Conservation (phyloP, 2,113 vertebrate genomes). For the Camelus bactrianus region DNA sequence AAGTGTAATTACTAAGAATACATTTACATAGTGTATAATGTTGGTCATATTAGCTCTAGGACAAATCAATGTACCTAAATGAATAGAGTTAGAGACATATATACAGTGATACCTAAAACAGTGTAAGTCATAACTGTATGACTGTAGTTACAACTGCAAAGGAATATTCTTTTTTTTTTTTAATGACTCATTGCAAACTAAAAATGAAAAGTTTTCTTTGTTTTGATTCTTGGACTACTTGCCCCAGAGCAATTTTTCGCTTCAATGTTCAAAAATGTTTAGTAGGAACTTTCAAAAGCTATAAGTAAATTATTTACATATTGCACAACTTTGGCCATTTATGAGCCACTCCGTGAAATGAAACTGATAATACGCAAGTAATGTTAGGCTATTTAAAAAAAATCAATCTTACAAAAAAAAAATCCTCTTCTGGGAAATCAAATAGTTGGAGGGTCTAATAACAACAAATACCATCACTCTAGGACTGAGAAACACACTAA, state of each 20-base stretch:
- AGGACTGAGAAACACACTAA: not conserved
- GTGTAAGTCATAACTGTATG: not conserved
- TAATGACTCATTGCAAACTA: slow-evolving; percentile 33
- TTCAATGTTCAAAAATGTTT: slow-evolving; percentile 79
- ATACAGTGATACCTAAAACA: not conserved
- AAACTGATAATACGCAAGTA: slow-evolving; percentile 74
- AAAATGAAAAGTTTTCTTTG: slow-evolving; percentile 39
- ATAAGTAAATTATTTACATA: slow-evolving; percentile 63
- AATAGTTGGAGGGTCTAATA: not conserved
- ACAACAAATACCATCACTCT: slow-evolving; percentile 56
- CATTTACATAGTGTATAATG: not conserved
- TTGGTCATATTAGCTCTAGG: not conserved
- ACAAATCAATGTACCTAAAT: not conserved
- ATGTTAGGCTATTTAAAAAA: slow-evolving; percentile 41
- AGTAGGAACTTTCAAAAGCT: slow-evolving; percentile 72
- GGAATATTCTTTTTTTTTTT: not conserved
- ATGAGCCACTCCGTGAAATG: slow-evolving; percentile 53
- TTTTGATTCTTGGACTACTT: slow-evolving; percentile 73
- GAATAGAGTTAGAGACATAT: not conserved
- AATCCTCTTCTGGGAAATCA: not conserved
- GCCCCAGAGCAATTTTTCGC: slow-evolving; percentile 78
- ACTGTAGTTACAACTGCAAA: not conserved
- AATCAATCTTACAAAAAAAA: slow-evolving; percentile 75
- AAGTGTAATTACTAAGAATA: slow-evolving; percentile 5
- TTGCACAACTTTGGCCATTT: slow-evolving; percentile 53